These are phyloP conservation scores for Tragelaphus buxtoni DNA, from an alignment of 2,113 vertebrate species.

Conservation along the genomic window DNA sequence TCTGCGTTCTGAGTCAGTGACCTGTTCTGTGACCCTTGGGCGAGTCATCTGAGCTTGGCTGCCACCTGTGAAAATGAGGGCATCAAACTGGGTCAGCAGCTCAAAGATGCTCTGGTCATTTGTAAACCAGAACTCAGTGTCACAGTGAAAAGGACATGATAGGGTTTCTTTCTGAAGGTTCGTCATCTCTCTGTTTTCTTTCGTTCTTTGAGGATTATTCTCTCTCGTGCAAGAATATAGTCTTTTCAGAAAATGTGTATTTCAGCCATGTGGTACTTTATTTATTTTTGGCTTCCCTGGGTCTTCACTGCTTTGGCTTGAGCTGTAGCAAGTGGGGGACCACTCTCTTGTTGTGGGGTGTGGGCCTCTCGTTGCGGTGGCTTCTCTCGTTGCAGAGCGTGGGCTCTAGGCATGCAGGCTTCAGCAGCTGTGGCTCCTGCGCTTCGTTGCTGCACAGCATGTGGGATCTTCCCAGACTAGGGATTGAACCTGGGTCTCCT, in stretches of 20 bases:
- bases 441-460: not conserved
- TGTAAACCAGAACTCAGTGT: not conserved
- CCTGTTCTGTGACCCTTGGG: not conserved
- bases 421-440: not conserved
- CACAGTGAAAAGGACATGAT: not conserved
- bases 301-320: not conserved
- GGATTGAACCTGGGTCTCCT: not conserved
- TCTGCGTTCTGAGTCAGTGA: not conserved
- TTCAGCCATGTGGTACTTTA: not conserved
- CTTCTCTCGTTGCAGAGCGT: not conserved
- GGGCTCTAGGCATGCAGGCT: not conserved
- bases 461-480: not conserved
- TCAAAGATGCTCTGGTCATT: not conserved
- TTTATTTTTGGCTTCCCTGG: not conserved
- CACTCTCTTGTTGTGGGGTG: not conserved
- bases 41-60: not conserved
- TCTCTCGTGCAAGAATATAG: not conserved
- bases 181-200: not conserved
- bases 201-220: not conserved
- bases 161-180: not conserved
- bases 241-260: not conserved
- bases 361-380: not conserved
- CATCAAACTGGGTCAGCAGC: not conserved
- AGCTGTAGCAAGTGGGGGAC: not conserved
- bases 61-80: not conserved